phyloP scores from a whole-genome alignment of 1,140 invertebrate genomes.

The Nasonia longicornis region DNA sequence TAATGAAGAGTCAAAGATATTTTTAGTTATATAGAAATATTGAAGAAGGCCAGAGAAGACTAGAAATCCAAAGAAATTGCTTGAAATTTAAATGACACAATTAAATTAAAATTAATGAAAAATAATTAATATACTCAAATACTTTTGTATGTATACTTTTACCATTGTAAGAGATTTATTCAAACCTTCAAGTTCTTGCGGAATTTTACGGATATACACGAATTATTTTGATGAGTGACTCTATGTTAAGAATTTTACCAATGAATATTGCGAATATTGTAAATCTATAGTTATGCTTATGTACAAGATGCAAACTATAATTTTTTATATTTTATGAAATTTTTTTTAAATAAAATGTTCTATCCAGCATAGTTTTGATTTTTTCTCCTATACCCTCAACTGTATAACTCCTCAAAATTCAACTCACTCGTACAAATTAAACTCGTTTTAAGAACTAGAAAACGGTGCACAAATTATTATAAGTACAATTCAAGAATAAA shows the following conservation, averaged over 20 bases:
- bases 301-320: background rate
- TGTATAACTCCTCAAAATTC: background rate
- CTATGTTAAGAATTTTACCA: background rate
- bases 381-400: background rate
- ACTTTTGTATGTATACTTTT: background rate
- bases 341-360: background rate
- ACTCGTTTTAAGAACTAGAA: too few species aligned
- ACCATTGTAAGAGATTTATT: background rate
- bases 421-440: background rate
- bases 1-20: background rate
- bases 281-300: background rate
- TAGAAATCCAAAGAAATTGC: background rate
- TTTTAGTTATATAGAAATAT: background rate
- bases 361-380: background rate
- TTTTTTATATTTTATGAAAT: background rate
- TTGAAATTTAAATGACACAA: background rate
- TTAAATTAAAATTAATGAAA: background rate
- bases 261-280: background rate
- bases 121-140: background rate
- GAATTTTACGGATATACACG: background rate
- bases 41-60: background rate
- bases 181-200: too few species aligned
- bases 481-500: too few species aligned
- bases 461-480: too few species aligned
- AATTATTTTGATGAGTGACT: background rate